A percentile compares a stretch with the other conserved stretches of the same genome.
Conservation (phyloP, 2,888 invertebrate genomes). For the Lymantria dispar region DNA sequence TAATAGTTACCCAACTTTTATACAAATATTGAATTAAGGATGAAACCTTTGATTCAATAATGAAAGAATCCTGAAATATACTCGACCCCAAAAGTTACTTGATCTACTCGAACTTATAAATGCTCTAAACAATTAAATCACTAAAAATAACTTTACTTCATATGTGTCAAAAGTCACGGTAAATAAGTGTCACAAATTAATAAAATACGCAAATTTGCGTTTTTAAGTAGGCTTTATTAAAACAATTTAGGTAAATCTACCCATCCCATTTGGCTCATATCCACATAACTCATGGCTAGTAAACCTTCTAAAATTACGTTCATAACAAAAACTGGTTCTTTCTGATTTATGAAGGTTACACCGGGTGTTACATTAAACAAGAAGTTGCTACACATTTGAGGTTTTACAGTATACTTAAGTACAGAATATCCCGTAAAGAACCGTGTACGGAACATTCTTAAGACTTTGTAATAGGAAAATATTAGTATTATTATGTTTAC, state of each 20-base stretch:
- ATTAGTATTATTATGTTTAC: not conserved
- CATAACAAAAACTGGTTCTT: constrained; percentile 14
- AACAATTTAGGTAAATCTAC: not conserved
- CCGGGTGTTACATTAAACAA: constrained; percentile 29
- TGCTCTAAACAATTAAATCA: too few species aligned
- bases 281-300: constrained; percentile 12
- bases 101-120: too few species aligned
- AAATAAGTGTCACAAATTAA: too few species aligned
- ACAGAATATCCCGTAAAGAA: constrained; percentile 21
- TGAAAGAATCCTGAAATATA: too few species aligned
- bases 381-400: constrained; percentile 27
- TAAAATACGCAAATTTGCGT: not conserved
- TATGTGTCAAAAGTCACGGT: too few species aligned
- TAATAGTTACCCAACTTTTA: too few species aligned
- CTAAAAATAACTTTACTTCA: too few species aligned
- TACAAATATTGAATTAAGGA: too few species aligned
- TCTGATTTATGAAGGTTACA: constrained; percentile 26
- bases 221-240: constrained; percentile 3
- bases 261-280: constrained; percentile 5
- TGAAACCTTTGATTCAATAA: too few species aligned
- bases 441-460: constrained; percentile 21
- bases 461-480: constrained; percentile 21
- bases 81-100: too few species aligned
- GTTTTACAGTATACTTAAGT: constrained; percentile 31
- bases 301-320: constrained; percentile 16